phyloP scores from a whole-genome alignment of 2,888 invertebrate species.

The Diloba caeruleocephala region DNA sequence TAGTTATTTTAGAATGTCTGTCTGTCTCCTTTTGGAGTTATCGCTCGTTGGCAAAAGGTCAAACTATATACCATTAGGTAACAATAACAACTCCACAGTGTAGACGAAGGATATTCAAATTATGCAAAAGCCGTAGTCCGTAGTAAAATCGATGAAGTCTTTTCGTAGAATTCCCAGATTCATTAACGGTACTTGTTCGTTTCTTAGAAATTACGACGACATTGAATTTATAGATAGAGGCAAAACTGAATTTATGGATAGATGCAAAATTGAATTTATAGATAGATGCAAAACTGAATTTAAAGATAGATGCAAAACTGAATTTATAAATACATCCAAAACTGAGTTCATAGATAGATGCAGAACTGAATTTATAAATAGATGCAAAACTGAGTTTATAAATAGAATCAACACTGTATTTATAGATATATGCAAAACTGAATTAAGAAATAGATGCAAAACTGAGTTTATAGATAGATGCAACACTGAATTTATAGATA shows the following conservation, averaged over 20 bases:
- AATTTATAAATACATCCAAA: too few relatives aligned
- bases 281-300: too few relatives aligned
- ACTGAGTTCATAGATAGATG: constrained; percentile 47
- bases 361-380: constrained; percentile 48
- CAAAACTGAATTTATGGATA: constrained; percentile 36
- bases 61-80: constrained; percentile 18
- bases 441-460: too few relatives aligned
- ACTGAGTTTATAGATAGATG: too few relatives aligned
- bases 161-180: constrained; percentile 21
- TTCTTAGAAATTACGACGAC: constrained; percentile 27
- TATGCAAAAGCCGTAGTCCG: background rate
- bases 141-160: constrained; percentile 8
- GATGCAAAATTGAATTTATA: too few relatives aligned
- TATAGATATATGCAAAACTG: too few relatives aligned
- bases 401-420: too few relatives aligned
- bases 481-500: constrained; percentile 46
- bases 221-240: constrained; percentile 47
- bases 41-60: constrained; percentile 37
- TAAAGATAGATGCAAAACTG: constrained; percentile 44
- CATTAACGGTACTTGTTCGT: constrained; percentile 41
- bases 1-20: constrained; percentile 44
- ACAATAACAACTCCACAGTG: constrained; percentile 4
- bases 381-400: too few relatives aligned
- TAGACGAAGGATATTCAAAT: constrained; percentile 1
- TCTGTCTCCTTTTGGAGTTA: constrained; percentile 25